Percentiles rank a stretch among this genome's conserved stretches.
Evolutionary conservation across 2,888 invertebrate species (phyloP).

Genomic region (Volucella inflata): DNA sequence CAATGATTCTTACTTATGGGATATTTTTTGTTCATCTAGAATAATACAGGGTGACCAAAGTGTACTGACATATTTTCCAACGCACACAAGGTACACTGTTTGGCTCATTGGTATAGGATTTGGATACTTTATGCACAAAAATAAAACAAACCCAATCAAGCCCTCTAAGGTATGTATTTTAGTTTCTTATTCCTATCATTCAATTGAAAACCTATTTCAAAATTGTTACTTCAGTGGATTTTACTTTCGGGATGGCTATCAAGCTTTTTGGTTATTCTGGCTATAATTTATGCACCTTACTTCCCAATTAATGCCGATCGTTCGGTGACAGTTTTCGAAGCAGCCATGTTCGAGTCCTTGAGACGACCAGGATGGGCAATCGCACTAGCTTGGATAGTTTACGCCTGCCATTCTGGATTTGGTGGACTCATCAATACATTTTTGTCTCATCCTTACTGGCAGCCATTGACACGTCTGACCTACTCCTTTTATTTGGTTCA

Average conservation of each 20-base stretch:
- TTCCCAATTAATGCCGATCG: constrained; percentile 10
- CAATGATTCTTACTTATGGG: too few species aligned
- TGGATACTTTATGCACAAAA: constrained; percentile 78
- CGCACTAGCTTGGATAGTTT: constrained; percentile 75
- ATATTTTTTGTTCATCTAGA: too few species aligned
- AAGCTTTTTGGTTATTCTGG: constrained; percentile 43
- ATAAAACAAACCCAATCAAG: constrained; percentile 51
- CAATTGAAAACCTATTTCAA: neutral
- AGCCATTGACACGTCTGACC: constrained; percentile 70
- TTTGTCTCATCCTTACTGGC: constrained; percentile 70
- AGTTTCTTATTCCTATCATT: neutral
- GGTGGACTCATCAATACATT: constrained; percentile 74
- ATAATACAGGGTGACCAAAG: neutral
- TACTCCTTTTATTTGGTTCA: constrained; percentile 54
- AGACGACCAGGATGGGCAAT: constrained; percentile 72
- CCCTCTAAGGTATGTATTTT: neutral
- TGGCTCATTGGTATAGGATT: constrained; percentile 80
- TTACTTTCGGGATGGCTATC: constrained; percentile 27
- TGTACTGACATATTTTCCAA: constrained; percentile 73
- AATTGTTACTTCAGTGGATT: neutral
- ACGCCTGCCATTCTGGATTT: constrained; percentile 72
- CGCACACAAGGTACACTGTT: constrained; percentile 78
- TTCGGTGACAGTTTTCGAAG: constrained; percentile 43
- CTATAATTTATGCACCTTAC: constrained; percentile 68
- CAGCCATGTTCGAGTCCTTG: constrained; percentile 65